These are phyloP conservation scores for Tragopan temminckii DNA, from an alignment of 2,797 vertebrate species.

Conservation along the genomic window DNA sequence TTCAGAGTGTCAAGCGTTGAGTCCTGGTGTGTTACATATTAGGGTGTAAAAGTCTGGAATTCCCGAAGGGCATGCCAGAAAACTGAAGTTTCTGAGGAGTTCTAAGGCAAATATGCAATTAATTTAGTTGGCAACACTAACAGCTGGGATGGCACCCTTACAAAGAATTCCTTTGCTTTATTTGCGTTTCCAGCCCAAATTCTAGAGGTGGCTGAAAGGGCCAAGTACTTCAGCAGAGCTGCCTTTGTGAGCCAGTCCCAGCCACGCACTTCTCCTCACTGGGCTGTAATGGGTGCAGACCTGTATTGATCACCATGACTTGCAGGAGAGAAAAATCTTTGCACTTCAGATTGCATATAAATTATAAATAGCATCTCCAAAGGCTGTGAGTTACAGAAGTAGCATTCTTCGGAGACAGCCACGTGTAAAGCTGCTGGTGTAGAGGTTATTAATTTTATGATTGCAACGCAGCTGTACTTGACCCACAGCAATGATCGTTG, in stretches of 20 bases:
- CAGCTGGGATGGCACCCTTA: not conserved
- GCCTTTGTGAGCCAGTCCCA: constrained; percentile 78
- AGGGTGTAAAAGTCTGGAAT: constrained; percentile 1
- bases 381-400: constrained; percentile 77
- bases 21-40: constrained; percentile 21
- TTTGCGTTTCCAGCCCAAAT: not conserved
- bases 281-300: constrained; percentile 80
- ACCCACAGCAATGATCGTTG: constrained; percentile 82
- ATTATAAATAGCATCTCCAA: constrained; percentile 87
- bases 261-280: constrained; percentile 77
- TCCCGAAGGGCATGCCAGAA: accelerated
- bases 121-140: not conserved
- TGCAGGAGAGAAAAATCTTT: constrained; percentile 70
- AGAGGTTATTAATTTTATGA: constrained; percentile 87
- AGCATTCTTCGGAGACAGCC: constrained; percentile 79
- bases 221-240: not conserved
- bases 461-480: constrained; percentile 86
- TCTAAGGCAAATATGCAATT: not conserved
- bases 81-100: not conserved
- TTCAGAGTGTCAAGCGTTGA: not conserved
- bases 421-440: constrained; percentile 81
- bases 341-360: constrained; percentile 86
- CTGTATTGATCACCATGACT: constrained; percentile 80
- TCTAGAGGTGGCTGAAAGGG: not conserved
- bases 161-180: not conserved